Conservation (phyloP, 2,113 vertebrate species). For the Bambusicola thoracicus region DNA sequence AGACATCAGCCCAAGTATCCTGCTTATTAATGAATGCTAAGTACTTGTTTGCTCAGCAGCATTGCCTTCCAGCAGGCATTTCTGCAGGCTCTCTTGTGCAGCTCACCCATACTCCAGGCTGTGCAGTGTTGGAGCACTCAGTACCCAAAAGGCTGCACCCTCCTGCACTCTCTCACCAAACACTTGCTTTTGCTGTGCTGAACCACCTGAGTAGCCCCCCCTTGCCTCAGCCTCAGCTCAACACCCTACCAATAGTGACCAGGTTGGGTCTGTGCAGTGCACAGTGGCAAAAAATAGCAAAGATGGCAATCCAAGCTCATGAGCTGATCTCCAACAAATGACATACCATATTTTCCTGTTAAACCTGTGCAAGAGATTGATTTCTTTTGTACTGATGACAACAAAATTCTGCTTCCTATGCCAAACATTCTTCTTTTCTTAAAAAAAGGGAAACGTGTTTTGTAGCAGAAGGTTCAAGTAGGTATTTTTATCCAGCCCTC, state of each 20-base stretch:
- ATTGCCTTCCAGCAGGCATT: slow-evolving; percentile 30
- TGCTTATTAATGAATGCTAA: not conserved
- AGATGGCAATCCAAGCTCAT: not conserved
- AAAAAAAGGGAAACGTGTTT: not conserved
- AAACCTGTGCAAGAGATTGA: not conserved
- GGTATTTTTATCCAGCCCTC: not conserved
- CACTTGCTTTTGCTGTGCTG: slow-evolving; percentile 9
- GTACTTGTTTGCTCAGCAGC: not conserved
- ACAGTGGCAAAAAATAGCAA: not conserved
- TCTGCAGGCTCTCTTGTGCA: slow-evolving; percentile 1
- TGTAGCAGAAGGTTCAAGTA: not conserved
- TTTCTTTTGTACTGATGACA: not conserved
- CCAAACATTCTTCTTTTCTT: not conserved
- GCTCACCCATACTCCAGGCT: not conserved
- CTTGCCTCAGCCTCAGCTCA: not conserved
- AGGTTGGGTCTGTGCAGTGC: not conserved
- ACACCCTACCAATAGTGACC: not conserved
- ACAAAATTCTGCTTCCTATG: not conserved
- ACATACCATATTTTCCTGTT: not conserved
- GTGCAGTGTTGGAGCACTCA: not conserved
- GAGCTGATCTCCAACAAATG: not conserved
- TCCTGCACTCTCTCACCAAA: not conserved
- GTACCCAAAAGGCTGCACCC: not conserved
- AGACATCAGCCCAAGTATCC: not conserved
- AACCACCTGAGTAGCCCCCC: not conserved